These are phyloP conservation scores for Hippoglossus stenolepis DNA, from an alignment of 2,113 vertebrate species.

Conservation along the genomic window DNA sequence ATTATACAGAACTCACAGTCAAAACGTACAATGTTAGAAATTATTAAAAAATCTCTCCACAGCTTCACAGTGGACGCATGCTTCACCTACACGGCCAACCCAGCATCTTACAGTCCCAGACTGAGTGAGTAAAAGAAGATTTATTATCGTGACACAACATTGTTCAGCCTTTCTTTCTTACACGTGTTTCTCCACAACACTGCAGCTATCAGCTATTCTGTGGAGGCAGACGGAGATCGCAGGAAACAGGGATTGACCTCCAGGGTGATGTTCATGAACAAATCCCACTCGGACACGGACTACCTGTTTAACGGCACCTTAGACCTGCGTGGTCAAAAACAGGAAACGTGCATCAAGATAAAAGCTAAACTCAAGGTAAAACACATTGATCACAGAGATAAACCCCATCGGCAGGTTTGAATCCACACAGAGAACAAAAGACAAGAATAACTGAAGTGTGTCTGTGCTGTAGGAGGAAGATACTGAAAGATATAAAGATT, in stretches of 20 bases:
- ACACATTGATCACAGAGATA: background rate
- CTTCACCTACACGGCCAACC: constrained; percentile 90
- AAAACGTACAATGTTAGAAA: constrained; percentile 1
- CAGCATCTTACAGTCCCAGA: constrained; percentile 84
- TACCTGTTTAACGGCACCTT: constrained; percentile 82
- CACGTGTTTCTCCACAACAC: constrained; percentile 1
- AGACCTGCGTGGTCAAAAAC: constrained; percentile 86
- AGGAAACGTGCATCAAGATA: constrained; percentile 81
- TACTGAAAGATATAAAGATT: too few species aligned
- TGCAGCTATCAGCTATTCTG: constrained; percentile 84
- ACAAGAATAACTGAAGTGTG: too few species aligned
- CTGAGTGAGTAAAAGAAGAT: constrained; percentile 85
- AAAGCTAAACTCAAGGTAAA: constrained; percentile 87
- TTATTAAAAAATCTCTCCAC: constrained; percentile 32
- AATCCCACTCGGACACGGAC: constrained; percentile 74
- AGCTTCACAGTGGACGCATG: constrained; percentile 91
- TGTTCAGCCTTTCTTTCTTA: background rate
- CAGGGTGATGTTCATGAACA: constrained; percentile 86
- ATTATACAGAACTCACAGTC: background rate
- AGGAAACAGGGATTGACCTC: constrained; percentile 85
- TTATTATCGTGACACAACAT: background rate
- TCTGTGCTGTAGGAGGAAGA: too few species aligned
- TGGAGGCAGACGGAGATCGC: constrained; percentile 89
- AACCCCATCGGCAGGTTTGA: too few species aligned
- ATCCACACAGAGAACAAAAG: background rate